Base-by-base conservation (phyloP, 2,113 vertebrate species). In the Carassius gibelio region DNA sequence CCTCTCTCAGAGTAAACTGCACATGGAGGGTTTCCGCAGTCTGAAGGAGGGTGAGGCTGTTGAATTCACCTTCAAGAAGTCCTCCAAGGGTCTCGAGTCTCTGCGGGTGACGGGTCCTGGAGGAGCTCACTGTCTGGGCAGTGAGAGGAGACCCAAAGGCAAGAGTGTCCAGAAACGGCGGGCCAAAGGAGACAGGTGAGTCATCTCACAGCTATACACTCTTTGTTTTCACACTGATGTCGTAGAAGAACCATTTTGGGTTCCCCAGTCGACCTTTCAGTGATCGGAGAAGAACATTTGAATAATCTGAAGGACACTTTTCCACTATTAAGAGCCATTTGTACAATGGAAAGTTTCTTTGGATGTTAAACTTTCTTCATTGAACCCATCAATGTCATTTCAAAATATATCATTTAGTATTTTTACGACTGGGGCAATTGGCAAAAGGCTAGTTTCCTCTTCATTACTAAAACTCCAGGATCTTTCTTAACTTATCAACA, bases 11-110 rank as follows among this genome's bases (percentile, higher is more conserved):
- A 99, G 98, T 91, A 99, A 99, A 90, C 94, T 99, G 82, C 96
- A 99, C 93, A 99, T 99, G 98, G 98, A 99, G 36, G 98, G 98
- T 2, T 99, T 99, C 91, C 97, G 97, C 87, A 99, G 98, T 92
- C 94, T 99, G 90, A 99, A 98, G 93, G 98, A 99, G 91, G 97
- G 98, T 0, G 98, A 99, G 87, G 95, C 94, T 0, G 97, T 99
- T 0, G 98, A 99, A 88, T 99, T 99, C 92, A 97, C 96, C 88
- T 99, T 97, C 93, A 98, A 98, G 93, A 99, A 98, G 87, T 99
- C 98, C 0, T 96, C 96, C 77, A 99, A 99, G 90, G 98, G 97
- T 81, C 90, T 99, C 88, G 98, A 99, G 91, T 98, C 97, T 5
- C 96, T 97, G 90, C 91, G 93, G 3, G 98, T 99, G 84, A 98